Conservation (phyloP, 2,113 vertebrate genomes). For the Tenebrosternarchus preto region DNA sequence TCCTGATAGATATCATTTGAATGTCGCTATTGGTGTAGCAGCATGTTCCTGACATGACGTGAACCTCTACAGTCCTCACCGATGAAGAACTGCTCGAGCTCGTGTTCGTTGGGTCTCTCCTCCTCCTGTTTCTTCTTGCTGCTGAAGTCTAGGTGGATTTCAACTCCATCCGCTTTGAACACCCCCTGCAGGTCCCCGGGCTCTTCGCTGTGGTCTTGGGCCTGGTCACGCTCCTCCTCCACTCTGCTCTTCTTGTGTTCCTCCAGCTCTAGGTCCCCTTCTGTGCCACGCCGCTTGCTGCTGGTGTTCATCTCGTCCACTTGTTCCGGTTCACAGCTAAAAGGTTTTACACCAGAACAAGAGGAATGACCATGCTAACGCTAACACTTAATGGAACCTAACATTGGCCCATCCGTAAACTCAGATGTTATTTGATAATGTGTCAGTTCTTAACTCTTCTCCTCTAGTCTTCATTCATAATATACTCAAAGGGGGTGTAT, state of each 20-base stretch:
- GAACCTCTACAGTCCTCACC: constrained; percentile 60
- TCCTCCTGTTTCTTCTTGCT: constrained; percentile 37
- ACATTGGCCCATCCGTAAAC: too few relatives aligned
- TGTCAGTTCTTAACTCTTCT: too few relatives aligned
- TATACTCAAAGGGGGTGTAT: too few relatives aligned
- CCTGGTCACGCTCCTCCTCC: constrained; percentile 40
- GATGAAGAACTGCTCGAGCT: constrained; percentile 65
- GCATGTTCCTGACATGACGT: not conserved
- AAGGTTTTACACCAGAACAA: constrained; percentile 54
- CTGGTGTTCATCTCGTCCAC: constrained; percentile 49
- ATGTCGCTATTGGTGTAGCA: not conserved
- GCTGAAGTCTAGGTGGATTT: constrained; percentile 67
- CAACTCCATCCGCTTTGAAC: constrained; percentile 69
- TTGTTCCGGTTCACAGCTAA: constrained; percentile 62
- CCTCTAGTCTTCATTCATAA: too few relatives aligned
- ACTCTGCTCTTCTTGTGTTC: constrained; percentile 65
- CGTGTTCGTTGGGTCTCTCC: constrained; percentile 28
- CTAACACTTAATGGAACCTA: not conserved
- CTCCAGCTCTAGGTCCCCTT: constrained; percentile 63
- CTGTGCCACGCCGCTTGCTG: constrained; percentile 56
- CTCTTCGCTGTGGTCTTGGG: not conserved
- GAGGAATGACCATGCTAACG: not conserved
- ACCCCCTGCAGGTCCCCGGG: constrained; percentile 57
- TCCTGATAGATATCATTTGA: not conserved
- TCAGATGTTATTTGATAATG: too few relatives aligned